Evolutionary conservation across 2,888 invertebrate genomes (phyloP).

Genomic region (Xestoiulus laeticollis): DNA sequence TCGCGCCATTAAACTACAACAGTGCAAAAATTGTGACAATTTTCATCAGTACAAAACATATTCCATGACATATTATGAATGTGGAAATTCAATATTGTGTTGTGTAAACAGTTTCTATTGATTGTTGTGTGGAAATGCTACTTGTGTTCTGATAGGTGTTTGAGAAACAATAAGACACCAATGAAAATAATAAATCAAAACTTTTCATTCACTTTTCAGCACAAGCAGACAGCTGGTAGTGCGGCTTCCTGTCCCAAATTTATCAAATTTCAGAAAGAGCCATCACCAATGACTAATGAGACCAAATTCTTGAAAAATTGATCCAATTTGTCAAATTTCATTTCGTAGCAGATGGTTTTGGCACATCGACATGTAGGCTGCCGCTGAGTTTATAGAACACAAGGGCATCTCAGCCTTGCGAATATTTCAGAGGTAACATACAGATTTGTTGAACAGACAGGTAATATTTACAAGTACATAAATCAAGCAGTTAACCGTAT

Average conservation of each 20-base stretch:
- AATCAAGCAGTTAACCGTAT: too few relatives aligned
- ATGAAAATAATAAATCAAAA: not conserved
- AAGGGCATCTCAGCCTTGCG: too few relatives aligned
- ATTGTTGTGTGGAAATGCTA: not conserved
- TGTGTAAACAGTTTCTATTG: too few relatives aligned
- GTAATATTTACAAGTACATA: too few relatives aligned
- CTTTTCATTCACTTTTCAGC: conserved; percentile 22
- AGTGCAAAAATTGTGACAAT: not conserved
- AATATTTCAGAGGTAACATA: too few relatives aligned
- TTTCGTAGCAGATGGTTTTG: not conserved
- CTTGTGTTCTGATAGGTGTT: not conserved
- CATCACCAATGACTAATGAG: not conserved
- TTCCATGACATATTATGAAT: not conserved
- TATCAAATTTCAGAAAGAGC: not conserved
- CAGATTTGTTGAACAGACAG: too few relatives aligned
- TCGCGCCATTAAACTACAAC: not conserved
- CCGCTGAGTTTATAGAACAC: not conserved
- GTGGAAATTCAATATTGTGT: not conserved
- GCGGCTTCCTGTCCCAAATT: not conserved
- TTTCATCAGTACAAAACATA: not conserved
- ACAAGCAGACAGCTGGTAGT: not conserved
- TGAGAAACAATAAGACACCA: not conserved
- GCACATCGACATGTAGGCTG: not conserved
- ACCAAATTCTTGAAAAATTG: not conserved
- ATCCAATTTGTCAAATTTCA: not conserved